Conservation (phyloP, 2,888 invertebrate species). For the Piscicola geometra region DNA sequence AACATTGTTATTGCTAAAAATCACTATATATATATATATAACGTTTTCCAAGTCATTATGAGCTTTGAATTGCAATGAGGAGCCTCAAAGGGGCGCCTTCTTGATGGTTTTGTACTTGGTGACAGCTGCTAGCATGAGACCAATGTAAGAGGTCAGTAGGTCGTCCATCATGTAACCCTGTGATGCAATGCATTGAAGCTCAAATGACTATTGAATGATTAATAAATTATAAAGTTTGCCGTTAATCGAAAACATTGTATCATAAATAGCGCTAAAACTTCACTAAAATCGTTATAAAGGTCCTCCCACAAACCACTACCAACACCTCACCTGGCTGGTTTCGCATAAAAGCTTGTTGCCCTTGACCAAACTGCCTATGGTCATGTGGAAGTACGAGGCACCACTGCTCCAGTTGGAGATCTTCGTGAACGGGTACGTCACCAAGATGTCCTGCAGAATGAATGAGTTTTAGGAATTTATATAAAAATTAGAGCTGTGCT, state of each 20-base stretch:
- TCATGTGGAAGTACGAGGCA: constrained; percentile 88
- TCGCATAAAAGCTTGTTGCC: constrained; percentile 95
- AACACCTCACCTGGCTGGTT: constrained; percentile 69
- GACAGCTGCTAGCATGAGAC: constrained; percentile 71
- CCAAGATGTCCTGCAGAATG: constrained; percentile 89
- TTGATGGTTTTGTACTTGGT: constrained; percentile 42
- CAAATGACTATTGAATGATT: not conserved
- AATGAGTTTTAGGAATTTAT: no score
- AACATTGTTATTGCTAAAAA: no score
- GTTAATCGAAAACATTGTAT: no score
- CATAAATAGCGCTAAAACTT: no score
- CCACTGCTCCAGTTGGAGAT: constrained; percentile 99
- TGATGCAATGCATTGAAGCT: constrained; percentile 36
- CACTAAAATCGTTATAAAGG: no score
- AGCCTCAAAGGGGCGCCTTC: not conserved
- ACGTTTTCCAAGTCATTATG: no score
- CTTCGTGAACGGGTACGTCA: constrained; percentile 95
- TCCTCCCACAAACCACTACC: no score
- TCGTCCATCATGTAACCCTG: constrained; percentile 99
- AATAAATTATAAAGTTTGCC: no score
- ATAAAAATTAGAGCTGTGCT: no score
- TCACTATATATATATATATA: no score
- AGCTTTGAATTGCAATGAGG: no score
- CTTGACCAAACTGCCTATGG: constrained; percentile 94
- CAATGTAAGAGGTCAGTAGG: constrained; percentile 95